Evolutionary conservation across 2,888 invertebrate genomes (phyloP).

Genomic region (Volucella inflata): DNA sequence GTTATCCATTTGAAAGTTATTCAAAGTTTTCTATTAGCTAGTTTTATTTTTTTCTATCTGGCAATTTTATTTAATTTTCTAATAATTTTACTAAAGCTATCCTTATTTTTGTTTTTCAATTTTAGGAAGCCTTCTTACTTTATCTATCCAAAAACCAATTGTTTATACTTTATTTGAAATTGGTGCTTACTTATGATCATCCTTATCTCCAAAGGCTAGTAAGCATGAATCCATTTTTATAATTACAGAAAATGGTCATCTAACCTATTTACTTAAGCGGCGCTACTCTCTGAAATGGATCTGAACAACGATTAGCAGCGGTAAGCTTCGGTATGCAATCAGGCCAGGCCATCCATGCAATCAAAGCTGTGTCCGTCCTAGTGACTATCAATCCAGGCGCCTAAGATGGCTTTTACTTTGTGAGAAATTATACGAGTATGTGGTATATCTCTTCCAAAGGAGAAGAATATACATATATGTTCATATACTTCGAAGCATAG

Average conservation of each 20-base stretch:
- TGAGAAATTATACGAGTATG: background rate
- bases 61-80: too few relatives aligned
- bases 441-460: conserved; percentile 44
- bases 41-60: too few relatives aligned
- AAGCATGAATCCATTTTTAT: conserved; percentile 71
- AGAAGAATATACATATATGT: conserved; percentile 33
- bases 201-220: conserved; percentile 51
- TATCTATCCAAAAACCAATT: too few relatives aligned
- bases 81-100: too few relatives aligned
- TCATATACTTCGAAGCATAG: conserved; percentile 49
- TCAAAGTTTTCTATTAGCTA: too few relatives aligned
- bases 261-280: conserved; percentile 74
- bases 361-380: conserved; percentile 30
- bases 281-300: conserved; percentile 73
- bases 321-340: conserved; percentile 38
- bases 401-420: conserved; percentile 44
- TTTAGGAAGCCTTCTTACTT: too few relatives aligned
- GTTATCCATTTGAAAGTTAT: too few relatives aligned
- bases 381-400: conserved; percentile 43
- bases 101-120: too few relatives aligned
- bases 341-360: conserved; percentile 4
- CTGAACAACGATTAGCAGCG: conserved; percentile 45
- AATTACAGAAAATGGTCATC: conserved; percentile 74
- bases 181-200: conserved; percentile 23
- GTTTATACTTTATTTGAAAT: conserved; percentile 6